Evolutionary conservation across 2,797 vertebrate genomes (phyloP).

Genomic region (Loris lydekkerianus): DNA sequence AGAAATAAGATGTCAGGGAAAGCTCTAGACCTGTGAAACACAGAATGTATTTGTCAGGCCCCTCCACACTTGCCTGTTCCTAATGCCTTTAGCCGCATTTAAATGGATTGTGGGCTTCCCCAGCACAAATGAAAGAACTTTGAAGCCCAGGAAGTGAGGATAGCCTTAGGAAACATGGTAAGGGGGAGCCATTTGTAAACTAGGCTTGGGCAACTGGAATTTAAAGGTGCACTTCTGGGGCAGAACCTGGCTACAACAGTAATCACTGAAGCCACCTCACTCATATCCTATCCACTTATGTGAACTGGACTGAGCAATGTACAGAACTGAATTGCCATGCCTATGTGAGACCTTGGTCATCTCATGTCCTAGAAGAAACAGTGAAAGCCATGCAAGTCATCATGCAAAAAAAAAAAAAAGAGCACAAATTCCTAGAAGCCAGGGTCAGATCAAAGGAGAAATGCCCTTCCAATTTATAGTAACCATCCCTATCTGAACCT

Average conservation of each 20-base stretch:
- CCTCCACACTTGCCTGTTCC: background rate
- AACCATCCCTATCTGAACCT: background rate
- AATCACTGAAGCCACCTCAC: background rate
- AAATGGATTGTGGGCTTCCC: background rate
- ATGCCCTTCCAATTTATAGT: background rate
- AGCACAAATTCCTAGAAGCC: background rate
- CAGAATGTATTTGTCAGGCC: background rate
- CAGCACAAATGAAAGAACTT: background rate
- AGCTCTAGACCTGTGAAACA: background rate
- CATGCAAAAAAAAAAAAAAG: background rate
- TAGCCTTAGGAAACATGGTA: background rate
- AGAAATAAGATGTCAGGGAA: background rate
- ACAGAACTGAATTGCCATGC: background rate
- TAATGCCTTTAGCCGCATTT: background rate
- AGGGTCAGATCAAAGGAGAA: conserved; percentile 7
- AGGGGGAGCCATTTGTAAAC: conserved; percentile 35
- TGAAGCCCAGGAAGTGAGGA: conserved; percentile 28
- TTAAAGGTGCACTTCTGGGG: background rate
- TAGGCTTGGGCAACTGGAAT: background rate
- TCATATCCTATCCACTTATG: background rate
- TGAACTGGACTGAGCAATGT: background rate
- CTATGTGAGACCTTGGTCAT: background rate
- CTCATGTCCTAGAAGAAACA: background rate
- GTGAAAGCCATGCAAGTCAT: background rate
- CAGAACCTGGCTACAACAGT: background rate